These are phyloP conservation scores for zebrafish (Danio rerio) DNA, from an alignment of 2,113 vertebrate species.

Conservation along the genomic window DNA sequence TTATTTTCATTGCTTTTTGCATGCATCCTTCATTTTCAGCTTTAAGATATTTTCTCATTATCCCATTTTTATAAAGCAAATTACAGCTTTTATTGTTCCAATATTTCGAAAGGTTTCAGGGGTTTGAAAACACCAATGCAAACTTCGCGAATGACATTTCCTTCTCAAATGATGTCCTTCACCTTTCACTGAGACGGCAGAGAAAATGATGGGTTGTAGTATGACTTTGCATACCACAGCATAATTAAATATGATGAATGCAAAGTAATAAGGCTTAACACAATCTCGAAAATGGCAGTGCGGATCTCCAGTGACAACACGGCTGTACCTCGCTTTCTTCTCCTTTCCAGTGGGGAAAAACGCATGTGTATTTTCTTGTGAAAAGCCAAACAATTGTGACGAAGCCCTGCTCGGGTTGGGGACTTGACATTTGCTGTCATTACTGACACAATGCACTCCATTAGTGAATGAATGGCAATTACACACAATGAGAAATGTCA, in stretches of 20 bases:
- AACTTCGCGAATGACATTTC: conserved; percentile 57
- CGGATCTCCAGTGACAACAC: conserved; percentile 62
- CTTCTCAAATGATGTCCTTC: conserved; percentile 60
- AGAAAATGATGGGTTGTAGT: conserved; percentile 69
- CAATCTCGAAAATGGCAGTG: conserved; percentile 61
- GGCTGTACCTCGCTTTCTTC: conserved; percentile 26
- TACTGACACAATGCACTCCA: conserved; percentile 70
- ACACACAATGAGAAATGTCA: conserved; percentile 73
- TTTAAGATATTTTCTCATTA: background rate
- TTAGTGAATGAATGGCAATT: conserved; percentile 75
- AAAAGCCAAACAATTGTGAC: conserved; percentile 70
- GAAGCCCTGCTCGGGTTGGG: conserved; percentile 67
- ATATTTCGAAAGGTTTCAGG: conserved; percentile 59
- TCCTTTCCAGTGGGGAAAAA: conserved; percentile 34
- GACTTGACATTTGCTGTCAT: conserved; percentile 78
- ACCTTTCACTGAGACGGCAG: conserved; percentile 67
- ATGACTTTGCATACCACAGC: conserved; percentile 39
- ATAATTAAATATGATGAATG: conserved; percentile 62
- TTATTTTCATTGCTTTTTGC: too few species aligned
- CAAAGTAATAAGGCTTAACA: conserved; percentile 55
- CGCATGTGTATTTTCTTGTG: conserved; percentile 67
- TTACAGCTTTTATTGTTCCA: conserved; percentile 24
- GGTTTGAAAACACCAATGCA: conserved; percentile 24
- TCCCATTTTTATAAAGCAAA: background rate
- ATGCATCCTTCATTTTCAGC: background rate